Evolutionary conservation across 2,113 vertebrate genomes (phyloP), one percentile per base, ranked within the genome.

Genomic region (Leuciscus idus): DNA sequence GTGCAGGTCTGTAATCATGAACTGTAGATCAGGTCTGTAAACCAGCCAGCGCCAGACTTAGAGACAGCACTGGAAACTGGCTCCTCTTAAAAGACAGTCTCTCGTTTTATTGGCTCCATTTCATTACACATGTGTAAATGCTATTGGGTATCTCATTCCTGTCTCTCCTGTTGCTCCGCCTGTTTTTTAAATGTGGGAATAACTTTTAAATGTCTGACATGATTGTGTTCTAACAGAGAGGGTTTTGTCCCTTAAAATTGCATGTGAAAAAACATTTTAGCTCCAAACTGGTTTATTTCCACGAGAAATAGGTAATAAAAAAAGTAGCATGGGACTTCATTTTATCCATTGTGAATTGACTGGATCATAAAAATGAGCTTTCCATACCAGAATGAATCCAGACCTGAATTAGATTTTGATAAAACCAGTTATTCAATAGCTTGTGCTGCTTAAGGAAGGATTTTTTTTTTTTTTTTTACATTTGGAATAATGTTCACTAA

Each of bases 91-190:
- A 82, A 82, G 17, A 36, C 11, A 9, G 39, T 33, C 46, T 82
- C 4, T 68, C 10, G 1, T 82, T 82, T 82, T 70, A 82, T 70
- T 82, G 13, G 43, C 43, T 52, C 39, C 26, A 62, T 81, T 81
- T 66, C 79, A 81, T 66, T 52, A 55, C 62, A 52, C 81, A 82
- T 82, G 81, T 82, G 81, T 46, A 55, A 82, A 82, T 82, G 26
- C 81, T 68, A 55, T 82, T 50, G 46, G 46, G 26, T 39, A 80
- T 43, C 59, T 61, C 12, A 68, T n/a, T 66, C 5, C 15, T 4
- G 15, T 52, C 15, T 82, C 43, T 82, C 57, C 77, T 26, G 55
- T 43, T 33, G 77, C 21, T 39, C 55, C 6, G 23, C 23, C 55
- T 62, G 6, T 30, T 76, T 30, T 68, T 52, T 13, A 52, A 82